phyloP scores from a whole-genome alignment of 2,797 vertebrate species.

The Pterois miles region DNA sequence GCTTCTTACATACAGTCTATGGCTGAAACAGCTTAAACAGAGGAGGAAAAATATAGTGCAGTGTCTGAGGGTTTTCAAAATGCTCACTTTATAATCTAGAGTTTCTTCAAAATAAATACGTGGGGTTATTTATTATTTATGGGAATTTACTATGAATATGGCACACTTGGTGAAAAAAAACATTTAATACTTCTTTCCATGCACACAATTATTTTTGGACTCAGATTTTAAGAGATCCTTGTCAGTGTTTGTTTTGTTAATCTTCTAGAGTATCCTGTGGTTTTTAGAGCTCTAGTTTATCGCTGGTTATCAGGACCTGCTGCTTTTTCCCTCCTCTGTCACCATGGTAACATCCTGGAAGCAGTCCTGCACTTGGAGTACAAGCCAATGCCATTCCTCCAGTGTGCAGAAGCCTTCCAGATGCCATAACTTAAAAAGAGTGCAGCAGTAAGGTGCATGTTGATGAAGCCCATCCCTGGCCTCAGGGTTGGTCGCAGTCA shows the following conservation, averaged over 20 bases:
- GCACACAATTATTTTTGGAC: neutral
- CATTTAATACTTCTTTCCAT: neutral
- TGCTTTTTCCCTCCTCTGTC: slow-evolving; percentile 26
- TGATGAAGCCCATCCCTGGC: slow-evolving; percentile 60
- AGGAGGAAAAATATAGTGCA: neutral
- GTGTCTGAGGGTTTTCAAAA: neutral
- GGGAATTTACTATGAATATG: neutral
- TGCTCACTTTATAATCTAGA: neutral
- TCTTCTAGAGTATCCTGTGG: neutral
- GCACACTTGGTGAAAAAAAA: neutral
- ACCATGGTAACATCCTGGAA: slow-evolving; percentile 48
- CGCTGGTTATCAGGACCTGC: slow-evolving; percentile 25
- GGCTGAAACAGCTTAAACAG: neutral
- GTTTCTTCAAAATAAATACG: neutral
- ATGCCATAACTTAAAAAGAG: slow-evolving; percentile 39
- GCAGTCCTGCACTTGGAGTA: slow-evolving; percentile 3
- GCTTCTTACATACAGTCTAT: too few relatives aligned
- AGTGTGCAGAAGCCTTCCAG: slow-evolving; percentile 19
- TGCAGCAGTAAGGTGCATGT: slow-evolving; percentile 48
- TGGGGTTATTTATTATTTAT: neutral
- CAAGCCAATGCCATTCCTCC: slow-evolving; percentile 6
- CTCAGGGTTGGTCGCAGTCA: slow-evolving; percentile 58
- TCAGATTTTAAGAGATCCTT: neutral
- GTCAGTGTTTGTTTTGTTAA: slow-evolving; percentile 5
- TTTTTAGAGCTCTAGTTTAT: slow-evolving; percentile 27